A percentile compares a stretch with the other conserved stretches of the same genome.
Evolutionary conservation across 2,113 vertebrate genomes (phyloP).

Genomic region (Microtus richardsoni): DNA sequence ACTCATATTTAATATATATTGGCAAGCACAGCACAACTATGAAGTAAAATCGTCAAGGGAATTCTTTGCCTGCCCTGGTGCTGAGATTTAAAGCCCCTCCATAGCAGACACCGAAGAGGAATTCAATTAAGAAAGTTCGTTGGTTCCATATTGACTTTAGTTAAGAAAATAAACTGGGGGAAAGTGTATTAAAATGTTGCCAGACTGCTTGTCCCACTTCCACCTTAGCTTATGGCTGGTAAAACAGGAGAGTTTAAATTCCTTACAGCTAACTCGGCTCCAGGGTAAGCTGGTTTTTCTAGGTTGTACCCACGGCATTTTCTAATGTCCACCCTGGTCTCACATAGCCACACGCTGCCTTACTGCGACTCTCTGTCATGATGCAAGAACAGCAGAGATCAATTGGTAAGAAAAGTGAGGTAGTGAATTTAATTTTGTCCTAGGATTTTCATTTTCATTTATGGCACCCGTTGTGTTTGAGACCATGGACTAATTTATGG

Average conservation of each 20-base stretch:
- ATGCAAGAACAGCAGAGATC: constrained; percentile 55
- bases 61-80: neutral
- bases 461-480: constrained; percentile 78
- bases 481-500: constrained; percentile 82
- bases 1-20: constrained; percentile 64
- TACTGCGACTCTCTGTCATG: fast-evolving
- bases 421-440: constrained; percentile 70
- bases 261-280: constrained; percentile 22
- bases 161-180: constrained; percentile 79
- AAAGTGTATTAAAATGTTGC: constrained; percentile 70
- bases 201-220: constrained; percentile 40
- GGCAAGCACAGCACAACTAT: constrained; percentile 28
- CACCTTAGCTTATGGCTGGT: constrained; percentile 39
- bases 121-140: constrained; percentile 75
- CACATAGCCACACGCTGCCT: neutral
- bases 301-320: neutral
- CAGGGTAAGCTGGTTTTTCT: neutral
- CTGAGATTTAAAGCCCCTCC: constrained; percentile 49
- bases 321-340: neutral
- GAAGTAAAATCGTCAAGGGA: neutral
- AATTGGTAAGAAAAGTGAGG: constrained; percentile 58
- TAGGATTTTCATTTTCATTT: constrained; percentile 84
- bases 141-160: constrained; percentile 76
- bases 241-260: neutral
- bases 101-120: constrained; percentile 69